Percentiles rank a stretch among this genome's conserved stretches.
Evolutionary conservation across 2,888 invertebrate species (phyloP).

Genomic region (Altica lythri): DNA sequence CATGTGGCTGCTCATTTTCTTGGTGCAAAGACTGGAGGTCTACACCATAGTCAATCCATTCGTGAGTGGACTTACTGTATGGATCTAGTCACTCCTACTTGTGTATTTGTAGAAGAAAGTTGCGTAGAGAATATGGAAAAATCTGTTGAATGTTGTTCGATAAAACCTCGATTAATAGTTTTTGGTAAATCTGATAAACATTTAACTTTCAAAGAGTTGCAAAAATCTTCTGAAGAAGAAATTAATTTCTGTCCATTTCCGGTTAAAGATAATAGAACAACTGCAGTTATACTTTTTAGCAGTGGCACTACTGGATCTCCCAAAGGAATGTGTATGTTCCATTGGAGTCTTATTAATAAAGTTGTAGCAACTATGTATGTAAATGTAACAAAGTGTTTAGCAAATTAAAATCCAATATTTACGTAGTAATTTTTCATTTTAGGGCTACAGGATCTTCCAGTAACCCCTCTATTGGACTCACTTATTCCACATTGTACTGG

Average conservation of each 20-base stretch:
- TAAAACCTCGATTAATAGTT: conserved; percentile 38
- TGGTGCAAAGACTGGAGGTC: conserved; percentile 49
- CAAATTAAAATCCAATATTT: not conserved
- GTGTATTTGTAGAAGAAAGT: conserved; percentile 43
- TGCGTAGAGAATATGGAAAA: conserved; percentile 34
- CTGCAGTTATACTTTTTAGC: conserved; percentile 47
- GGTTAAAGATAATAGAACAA: conserved; percentile 34
- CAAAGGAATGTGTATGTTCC: conserved; percentile 47
- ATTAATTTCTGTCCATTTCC: conserved; percentile 37
- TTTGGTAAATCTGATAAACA: conserved; percentile 39
- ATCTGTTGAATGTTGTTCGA: conserved; percentile 28
- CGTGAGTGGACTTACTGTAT: conserved; percentile 41
- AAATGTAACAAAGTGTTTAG: not conserved
- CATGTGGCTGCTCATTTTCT: conserved; percentile 58
- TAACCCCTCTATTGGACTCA: conserved; percentile 17
- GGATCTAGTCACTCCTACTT: conserved; percentile 40
- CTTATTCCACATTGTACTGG: conserved; percentile 47
- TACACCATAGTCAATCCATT: conserved; percentile 44
- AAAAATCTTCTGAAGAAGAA: conserved; percentile 25
- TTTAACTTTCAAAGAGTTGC: conserved; percentile 27
- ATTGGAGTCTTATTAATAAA: conserved; percentile 33
- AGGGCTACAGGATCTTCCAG: not conserved
- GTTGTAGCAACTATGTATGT: conserved; percentile 23
- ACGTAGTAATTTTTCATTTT: not conserved
- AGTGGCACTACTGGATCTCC: conserved; percentile 51